These are phyloP conservation scores for Coregonus sp. DNA, from an alignment of 2,797 vertebrate genomes.

Conservation along the genomic window DNA sequence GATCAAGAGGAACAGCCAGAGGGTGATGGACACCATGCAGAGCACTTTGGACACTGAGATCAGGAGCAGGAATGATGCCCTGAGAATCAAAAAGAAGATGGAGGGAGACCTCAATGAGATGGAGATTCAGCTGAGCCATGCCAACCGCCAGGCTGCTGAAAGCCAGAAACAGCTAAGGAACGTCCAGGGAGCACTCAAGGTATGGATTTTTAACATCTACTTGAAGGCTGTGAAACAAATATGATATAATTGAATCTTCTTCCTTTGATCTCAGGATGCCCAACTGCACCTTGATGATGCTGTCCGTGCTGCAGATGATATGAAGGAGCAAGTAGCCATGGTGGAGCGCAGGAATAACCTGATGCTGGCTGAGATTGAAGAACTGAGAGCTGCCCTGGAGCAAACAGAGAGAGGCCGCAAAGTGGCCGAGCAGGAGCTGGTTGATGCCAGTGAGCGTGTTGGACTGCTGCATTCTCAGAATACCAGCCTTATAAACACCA, in stretches of 20 bases:
- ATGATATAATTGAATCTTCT: background rate
- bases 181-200: slow-evolving; percentile 86
- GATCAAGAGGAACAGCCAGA: slow-evolving; percentile 87
- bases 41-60: slow-evolving; percentile 83
- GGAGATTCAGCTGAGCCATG: slow-evolving; percentile 88
- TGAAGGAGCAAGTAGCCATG: slow-evolving; percentile 87
- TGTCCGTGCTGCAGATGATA: slow-evolving; percentile 78
- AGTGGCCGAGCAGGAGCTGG: slow-evolving; percentile 86
- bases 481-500: slow-evolving; percentile 78
- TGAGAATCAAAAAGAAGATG: slow-evolving; percentile 94
- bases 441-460: slow-evolving; percentile 81
- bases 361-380: slow-evolving; percentile 86
- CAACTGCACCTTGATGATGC: slow-evolving; percentile 86
- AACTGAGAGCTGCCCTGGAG: slow-evolving; percentile 83
- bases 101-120: slow-evolving; percentile 89
- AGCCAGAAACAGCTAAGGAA: slow-evolving; percentile 87
- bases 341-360: slow-evolving; percentile 86
- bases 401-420: slow-evolving; percentile 83
- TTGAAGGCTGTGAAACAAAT: background rate
- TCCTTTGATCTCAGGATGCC: slow-evolving; percentile 72
- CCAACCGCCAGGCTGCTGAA: slow-evolving; percentile 83
- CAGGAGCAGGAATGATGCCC: slow-evolving; percentile 88
- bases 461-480: slow-evolving; percentile 84
- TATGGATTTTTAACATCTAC: slow-evolving; percentile 43
- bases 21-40: slow-evolving; percentile 83